Conservation (phyloP, 2,797 vertebrate genomes). For the Galagoides demidoff region DNA sequence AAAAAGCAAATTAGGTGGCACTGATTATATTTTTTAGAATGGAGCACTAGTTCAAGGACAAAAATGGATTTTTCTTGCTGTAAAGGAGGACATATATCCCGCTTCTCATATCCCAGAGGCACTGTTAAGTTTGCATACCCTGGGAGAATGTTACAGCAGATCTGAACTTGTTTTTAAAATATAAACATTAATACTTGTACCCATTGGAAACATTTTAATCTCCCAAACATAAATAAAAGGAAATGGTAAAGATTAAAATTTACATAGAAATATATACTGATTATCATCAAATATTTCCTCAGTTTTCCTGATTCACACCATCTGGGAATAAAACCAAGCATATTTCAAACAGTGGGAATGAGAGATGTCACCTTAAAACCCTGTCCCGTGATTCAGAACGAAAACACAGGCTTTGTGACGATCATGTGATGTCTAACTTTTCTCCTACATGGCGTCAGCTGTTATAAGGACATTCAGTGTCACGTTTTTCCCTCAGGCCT, state of each 20-base stretch:
- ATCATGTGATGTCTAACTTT: background rate
- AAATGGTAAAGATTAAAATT: background rate
- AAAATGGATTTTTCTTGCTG: background rate
- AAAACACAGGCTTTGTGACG: background rate
- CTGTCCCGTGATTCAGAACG: background rate
- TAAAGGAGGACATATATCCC: background rate
- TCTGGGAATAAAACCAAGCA: background rate
- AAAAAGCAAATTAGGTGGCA: background rate
- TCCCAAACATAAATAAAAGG: background rate
- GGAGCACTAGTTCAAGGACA: background rate
- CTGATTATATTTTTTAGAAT: background rate
- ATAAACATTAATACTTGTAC: background rate
- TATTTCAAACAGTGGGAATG: background rate
- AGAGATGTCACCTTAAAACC: background rate
- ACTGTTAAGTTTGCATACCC: background rate
- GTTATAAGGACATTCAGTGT: background rate
- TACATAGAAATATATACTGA: background rate
- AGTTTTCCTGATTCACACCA: background rate
- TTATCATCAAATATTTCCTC: background rate
- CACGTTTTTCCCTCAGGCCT: background rate
- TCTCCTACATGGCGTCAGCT: background rate
- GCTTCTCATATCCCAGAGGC: background rate
- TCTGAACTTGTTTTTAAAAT: background rate
- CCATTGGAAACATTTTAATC: background rate
- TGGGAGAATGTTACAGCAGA: background rate